Evolutionary conservation across 2,888 invertebrate species (phyloP), one percentile per base, ranked within the genome.

Genomic region (Drosophila leonis): DNA sequence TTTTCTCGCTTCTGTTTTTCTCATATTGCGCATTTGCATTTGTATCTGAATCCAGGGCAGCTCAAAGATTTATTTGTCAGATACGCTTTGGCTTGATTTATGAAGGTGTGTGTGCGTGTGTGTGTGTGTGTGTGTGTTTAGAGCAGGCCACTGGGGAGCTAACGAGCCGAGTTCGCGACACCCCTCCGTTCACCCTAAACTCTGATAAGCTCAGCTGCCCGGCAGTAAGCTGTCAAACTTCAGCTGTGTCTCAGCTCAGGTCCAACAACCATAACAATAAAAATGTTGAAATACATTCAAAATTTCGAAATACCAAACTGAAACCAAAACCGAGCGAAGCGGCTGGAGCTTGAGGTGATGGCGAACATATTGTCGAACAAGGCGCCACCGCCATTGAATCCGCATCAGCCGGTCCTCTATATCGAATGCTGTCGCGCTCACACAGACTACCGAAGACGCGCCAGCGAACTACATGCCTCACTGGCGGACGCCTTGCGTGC

Each of bases 401-500:
- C 87, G 2, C 13, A n/a, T 1, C 85, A 85, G 37, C 88, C 91
- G 2, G 88, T 90, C 44, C 83, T 91, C 7, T 91, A 88, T 20
- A 84, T 91, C 10, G 90, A 91, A 39, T 90, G 82, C 78, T 91
- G 91, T 59, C 75, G 75, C 13, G 63, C 75, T 35, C 80, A 84
- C 33, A 29, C 66, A 2, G 72, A 68, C 20, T 91, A 90, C 54
- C 78, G 81, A 5, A 29, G 57, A 44, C 79, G 75, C 2, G 91
- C 91, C 12, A 33, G 56, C 27, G 78, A 83, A 33, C 75, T 91
- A 35, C 88, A 90, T 49, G 60, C 56, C 13, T 57, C 80, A 27
- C 69, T 91, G 71, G 71, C 80, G 33, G 78, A 88, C 2, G 82
- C 85, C 0, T 8, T 91, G 72, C 80, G 73, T 33, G 65, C 78